Base-by-base conservation (phyloP, 2,888 invertebrate genomes). In the Eupithecia tripunctaria region DNA sequence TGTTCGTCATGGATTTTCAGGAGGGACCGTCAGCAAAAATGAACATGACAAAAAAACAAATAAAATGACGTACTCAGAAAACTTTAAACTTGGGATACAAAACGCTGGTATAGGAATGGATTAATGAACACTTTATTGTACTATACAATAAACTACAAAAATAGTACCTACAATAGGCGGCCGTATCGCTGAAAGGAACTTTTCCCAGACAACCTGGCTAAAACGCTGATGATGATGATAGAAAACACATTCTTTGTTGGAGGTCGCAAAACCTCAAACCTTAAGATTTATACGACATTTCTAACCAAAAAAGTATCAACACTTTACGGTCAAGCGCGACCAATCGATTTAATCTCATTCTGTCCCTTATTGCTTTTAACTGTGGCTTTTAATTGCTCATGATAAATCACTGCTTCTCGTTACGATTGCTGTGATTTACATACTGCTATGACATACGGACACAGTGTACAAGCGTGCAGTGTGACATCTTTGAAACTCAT, bases 331-430 rank as follows among this genome's bases (percentile, higher is more conserved):
- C 82, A 85, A 83, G 86, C 85, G 88, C 79, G 80, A 81, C 93
- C 89, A 93, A 93, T 93, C 90, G 89, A 86, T 89, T 91, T 89
- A 87, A 89, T 91, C 86, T 88, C 88, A 87, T 91, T 89, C 86
- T 85, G 88, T 88, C 78, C 79, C 81, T 75, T 80, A 79, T 79
- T 85, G 87, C 88, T 88, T 89, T 89, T 90, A 90, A 90, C 86
- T 88, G 82, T 80, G 81, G 76, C 71, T 89, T 94, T 94, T 94
- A 94, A 94, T 94, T 94, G 93, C 87, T 88, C 85, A 78, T 84
- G 90, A 92, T 94, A 94, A 94, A 94, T 94, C 94, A 94, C 89
- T 87, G 89, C 85, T 82, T 81, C 86, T 89, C 86, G 89, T 94
- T 88, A 93, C 90, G 90, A 92, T 86, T 86, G 74, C 75, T 73